Evolutionary conservation across 2,888 invertebrate genomes (phyloP).

Genomic region (Orchesellides sinensis): DNA sequence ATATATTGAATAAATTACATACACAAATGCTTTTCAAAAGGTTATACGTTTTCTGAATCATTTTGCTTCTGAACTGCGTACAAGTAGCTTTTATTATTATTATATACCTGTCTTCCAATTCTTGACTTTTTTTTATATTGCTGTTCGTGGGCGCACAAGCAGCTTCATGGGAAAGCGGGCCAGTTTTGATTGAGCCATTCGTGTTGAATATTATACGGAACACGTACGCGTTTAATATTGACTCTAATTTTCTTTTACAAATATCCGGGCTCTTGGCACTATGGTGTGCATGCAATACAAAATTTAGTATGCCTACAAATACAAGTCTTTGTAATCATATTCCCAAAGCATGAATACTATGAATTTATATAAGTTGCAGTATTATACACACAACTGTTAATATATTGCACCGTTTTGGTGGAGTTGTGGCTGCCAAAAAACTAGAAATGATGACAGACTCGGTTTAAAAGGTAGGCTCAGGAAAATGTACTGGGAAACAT

Average conservation of each 20-base stretch:
- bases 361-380: neutral
- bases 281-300: neutral
- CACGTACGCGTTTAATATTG: neutral
- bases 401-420: slow-evolving; percentile 9
- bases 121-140: too few species aligned
- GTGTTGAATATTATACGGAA: slow-evolving; percentile 21
- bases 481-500: neutral
- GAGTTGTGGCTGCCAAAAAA: neutral
- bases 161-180: slow-evolving; percentile 8
- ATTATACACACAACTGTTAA: neutral
- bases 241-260: neutral
- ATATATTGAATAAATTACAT: too few species aligned
- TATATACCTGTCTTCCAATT: too few species aligned
- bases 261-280: neutral
- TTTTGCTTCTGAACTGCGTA: too few species aligned
- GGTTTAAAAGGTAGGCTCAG: too few species aligned
- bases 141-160: neutral
- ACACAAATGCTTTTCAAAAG: too few species aligned
- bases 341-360: neutral
- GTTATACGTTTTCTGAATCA: too few species aligned
- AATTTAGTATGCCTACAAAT: neutral
- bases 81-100: too few species aligned
- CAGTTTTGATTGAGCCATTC: slow-evolving; percentile 53
- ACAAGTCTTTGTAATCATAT: too few species aligned
- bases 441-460: too few species aligned